Conservation (phyloP, 2,113 vertebrate genomes). For the Stomatorhinus ivindoensis region DNA sequence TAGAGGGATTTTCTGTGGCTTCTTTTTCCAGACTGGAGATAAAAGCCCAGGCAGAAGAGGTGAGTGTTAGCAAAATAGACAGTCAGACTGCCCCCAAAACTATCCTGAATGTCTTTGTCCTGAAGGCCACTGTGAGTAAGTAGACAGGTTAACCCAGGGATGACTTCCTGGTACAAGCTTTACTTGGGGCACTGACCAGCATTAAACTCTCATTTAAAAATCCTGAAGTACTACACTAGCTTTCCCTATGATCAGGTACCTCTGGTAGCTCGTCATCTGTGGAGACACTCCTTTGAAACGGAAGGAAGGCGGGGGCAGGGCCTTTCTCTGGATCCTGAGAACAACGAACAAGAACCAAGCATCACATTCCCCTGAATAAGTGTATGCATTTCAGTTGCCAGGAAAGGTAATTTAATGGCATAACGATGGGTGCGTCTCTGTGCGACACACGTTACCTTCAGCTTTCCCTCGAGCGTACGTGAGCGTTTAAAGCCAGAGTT, state of each 20-base stretch:
- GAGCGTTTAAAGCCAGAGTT: slow-evolving; percentile 89
- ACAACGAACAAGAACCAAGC: background rate
- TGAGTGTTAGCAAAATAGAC: background rate
- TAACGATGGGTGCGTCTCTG: background rate
- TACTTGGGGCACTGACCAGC: background rate
- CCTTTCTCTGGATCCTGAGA: slow-evolving; percentile 82
- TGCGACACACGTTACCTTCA: slow-evolving; percentile 60
- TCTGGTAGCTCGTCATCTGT: slow-evolving; percentile 76
- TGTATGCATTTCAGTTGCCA: background rate
- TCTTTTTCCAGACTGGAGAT: slow-evolving; percentile 66
- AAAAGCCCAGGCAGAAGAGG: slow-evolving; percentile 19
- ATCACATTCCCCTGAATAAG: background rate
- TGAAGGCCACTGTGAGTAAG: background rate
- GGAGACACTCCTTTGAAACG: slow-evolving; percentile 82
- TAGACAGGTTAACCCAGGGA: background rate
- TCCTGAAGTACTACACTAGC: background rate
- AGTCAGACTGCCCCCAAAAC: background rate
- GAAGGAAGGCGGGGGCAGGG: slow-evolving; percentile 73
- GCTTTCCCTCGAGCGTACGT: slow-evolving; percentile 79
- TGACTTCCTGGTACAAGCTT: background rate
- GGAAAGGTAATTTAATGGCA: background rate
- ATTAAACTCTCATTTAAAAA: background rate
- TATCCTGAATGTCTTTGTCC: background rate
- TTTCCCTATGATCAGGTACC: slow-evolving; percentile 42
- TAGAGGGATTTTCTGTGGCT: slow-evolving; percentile 78